Conservation (phyloP, 2,113 vertebrate species). For the Lophotis ruficrista region DNA sequence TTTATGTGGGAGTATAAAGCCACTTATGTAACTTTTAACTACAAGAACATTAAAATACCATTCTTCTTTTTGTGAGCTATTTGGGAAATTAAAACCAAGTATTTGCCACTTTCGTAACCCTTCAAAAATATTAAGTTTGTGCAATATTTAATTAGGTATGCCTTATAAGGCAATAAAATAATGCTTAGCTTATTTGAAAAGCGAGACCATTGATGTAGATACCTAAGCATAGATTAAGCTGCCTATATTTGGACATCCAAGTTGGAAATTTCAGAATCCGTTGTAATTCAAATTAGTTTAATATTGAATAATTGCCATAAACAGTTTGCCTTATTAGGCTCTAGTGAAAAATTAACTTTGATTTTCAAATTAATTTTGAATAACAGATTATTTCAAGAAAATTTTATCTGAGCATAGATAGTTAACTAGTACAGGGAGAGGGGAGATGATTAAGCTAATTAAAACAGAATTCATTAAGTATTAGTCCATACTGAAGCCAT, state of each 20-base stretch:
- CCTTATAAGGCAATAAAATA: neutral
- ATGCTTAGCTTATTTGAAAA: neutral
- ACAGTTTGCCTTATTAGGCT: neutral
- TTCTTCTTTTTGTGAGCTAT: neutral
- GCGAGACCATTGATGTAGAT: neutral
- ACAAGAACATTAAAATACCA: neutral
- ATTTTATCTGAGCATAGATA: neutral
- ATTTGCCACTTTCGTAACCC: neutral
- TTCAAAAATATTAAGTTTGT: neutral
- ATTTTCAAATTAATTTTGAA: neutral
- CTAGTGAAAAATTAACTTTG: neutral
- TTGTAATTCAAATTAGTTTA: neutral
- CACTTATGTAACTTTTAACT: neutral
- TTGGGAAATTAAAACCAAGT: neutral
- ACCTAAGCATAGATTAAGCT: neutral
- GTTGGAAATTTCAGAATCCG: neutral
- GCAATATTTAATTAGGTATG: neutral
- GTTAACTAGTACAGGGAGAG: neutral
- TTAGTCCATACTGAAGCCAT: neutral
- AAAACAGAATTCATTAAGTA: neutral
- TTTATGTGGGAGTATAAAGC: conserved; percentile 21
- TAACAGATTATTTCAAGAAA: neutral
- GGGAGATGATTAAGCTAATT: neutral
- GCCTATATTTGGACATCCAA: neutral
- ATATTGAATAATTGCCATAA: neutral